Evolutionary conservation across 1,140 invertebrate genomes (phyloP), one percentile per base, ranked within the genome.

Genomic region (Trachelipus rathkii): DNA sequence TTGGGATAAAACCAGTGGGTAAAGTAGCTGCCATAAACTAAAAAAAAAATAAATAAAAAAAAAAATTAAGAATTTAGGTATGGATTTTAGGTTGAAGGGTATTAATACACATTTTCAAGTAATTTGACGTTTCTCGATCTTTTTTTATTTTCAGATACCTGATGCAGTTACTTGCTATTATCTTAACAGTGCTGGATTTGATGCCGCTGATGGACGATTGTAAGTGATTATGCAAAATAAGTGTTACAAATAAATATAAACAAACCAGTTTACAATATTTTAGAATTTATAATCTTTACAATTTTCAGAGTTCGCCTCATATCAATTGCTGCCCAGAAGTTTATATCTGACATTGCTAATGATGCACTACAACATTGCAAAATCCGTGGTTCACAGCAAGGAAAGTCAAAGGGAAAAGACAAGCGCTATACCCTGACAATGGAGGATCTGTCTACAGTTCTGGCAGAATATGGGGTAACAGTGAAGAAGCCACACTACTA

Each of bases 311-410:
- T 95, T 43, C 87, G 96, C 4, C 86, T 99, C 7, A 92, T 98
- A 77, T 96, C 96, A 0, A 84, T 99, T 69, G 95, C 96, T 15
- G 92, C 95, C n/a, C 96, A 98, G 85, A 99, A 98, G 84, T 98
- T 97, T 84, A 92, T 99, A 68, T 97, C 96, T 0, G 96, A 99
- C 86, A 93, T 99, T 78, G 94, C 95, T 0, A 96, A 98, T 84
- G 96, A 99, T 87, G 95, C 96, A 5, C 86, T 98, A 19, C 96
- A 98, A 83, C 95, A 98, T 83, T 97, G 95, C 83, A 96, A 95
- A 85, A 93, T 94, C 82, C 86, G 95, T 74, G 92, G 92, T 0
- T 66, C n/a, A 19, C 45, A 66, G 21, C 71, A 44, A 7, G 72
- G 72, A n/a, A 81, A 81, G 53, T 78, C 72, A 53, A 87, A 92